Evolutionary conservation across 2,888 invertebrate species (phyloP).

Genomic region (Drosophila leonis): DNA sequence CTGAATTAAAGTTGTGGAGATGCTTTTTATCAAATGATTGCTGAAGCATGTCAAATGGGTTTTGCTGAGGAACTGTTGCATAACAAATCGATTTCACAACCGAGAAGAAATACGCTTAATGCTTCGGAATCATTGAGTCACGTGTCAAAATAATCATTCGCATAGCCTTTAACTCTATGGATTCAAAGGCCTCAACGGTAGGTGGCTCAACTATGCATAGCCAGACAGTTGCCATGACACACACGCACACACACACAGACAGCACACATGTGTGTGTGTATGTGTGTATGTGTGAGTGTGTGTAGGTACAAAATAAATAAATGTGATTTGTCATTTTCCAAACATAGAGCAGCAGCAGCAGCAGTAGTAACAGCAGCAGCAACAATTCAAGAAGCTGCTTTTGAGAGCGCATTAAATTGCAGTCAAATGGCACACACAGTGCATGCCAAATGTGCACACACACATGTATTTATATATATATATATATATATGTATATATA

Average conservation of each 20-base stretch:
- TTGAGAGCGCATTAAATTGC: conserved; percentile 78
- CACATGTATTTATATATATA: background rate
- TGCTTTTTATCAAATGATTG: conserved; percentile 3
- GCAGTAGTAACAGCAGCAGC: conserved; percentile 35
- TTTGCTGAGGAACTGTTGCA: conserved; percentile 26
- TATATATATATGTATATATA: conserved; percentile 6
- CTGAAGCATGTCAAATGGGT: conserved; percentile 21
- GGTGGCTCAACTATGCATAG: conserved; percentile 27
- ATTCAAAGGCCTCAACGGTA: conserved; percentile 31
- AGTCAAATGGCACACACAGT: conserved; percentile 80
- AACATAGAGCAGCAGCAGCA: conserved; percentile 60
- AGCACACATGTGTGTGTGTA: background rate
- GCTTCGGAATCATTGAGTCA: conserved; percentile 44
- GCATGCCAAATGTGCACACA: conserved; percentile 71
- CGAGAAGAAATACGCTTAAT: conserved; percentile 12
- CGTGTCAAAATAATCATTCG: conserved; percentile 60
- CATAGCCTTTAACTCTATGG: conserved; percentile 42
- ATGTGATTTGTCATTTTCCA: conserved; percentile 81
- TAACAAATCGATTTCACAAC: conserved; percentile 44
- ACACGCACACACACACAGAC: background rate
- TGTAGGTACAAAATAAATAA: conserved; percentile 71
- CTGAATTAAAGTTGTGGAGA: background rate
- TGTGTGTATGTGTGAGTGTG: conserved; percentile 8
- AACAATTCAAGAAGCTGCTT: conserved; percentile 36
- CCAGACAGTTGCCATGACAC: conserved; percentile 19